Base-by-base conservation (phyloP, 2,113 vertebrate species). In the Notarius quadriscutis region DNA sequence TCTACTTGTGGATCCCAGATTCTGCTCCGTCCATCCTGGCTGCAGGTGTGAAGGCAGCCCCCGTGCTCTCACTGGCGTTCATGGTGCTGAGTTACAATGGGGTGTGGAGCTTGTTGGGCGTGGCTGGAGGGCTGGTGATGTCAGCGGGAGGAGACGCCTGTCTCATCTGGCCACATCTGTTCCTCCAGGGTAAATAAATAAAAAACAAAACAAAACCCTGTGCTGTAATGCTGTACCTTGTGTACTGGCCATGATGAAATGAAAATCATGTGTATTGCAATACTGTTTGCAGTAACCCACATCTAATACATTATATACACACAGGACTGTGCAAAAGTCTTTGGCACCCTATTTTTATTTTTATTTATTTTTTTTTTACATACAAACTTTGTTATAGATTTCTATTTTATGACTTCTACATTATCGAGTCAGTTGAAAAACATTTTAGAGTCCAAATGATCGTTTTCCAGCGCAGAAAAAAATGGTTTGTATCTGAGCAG, bases 81-180 rank as follows among this genome's bases (percentile, higher is more conserved):
- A 69, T 84, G 7, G 95, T 96, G 88, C 89, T 96, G 85, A 92
- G 89, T 86, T 93, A 94, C 92, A 95, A 94, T 7, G 93, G 95
- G n/a, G 91, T 92, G 67, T 72, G 91, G 79, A 92, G 91, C 81
- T 75, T 94, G 25, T 86, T 93, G 63, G 92, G 95, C 51, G 92
- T 95, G 65, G 81, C 90, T 0, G 85, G 86, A 8, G 97, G 95
- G 1, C 93, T 98, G 0, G 4, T 96, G 18, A 93, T 96, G 83
- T 97, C 96, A 0, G 95, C 95, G 0, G 89, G 94, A 0, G 97
- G 97, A 2, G 97, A 98, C 57, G 79, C 85, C 79, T 97, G 95
- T 89, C 94, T 98, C 6, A 65, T 97, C 22, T 98, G 97, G 97
- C 94, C 94, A 0, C 90, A 95, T 0, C 88, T 93, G 58, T 97